These are phyloP conservation scores for Callinectes sapidus DNA, from an alignment of 2,888 invertebrate species.

Conservation along the genomic window DNA sequence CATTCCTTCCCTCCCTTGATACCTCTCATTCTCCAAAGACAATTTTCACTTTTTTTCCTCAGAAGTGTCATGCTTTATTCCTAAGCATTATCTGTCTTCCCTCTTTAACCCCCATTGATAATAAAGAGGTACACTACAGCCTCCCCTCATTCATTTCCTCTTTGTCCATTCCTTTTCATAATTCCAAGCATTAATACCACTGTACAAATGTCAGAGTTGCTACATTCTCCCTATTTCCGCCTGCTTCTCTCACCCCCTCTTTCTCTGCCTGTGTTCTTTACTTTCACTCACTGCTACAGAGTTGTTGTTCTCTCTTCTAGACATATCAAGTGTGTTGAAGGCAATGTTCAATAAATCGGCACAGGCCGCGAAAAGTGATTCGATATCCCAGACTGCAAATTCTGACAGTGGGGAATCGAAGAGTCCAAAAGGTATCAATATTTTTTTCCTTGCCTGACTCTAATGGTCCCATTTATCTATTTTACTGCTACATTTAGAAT, in stretches of 20 bases:
- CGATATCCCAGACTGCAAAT: slow-evolving; percentile 71
- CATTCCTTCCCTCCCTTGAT: not conserved
- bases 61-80: not conserved
- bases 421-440: slow-evolving; percentile 72
- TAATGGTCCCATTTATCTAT: slow-evolving; percentile 64
- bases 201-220: slow-evolving; percentile 4
- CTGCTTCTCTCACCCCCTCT: slow-evolving; percentile 10
- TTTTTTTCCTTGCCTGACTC: slow-evolving; percentile 66
- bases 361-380: slow-evolving; percentile 72
- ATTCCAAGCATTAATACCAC: slow-evolving; percentile 28
- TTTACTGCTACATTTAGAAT: slow-evolving; percentile 63
- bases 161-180: slow-evolving; percentile 37
- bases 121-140: not conserved
- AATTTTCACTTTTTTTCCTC: slow-evolving; percentile 1
- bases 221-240: not conserved
- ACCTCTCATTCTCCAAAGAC: not conserved
- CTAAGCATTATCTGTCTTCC: not conserved
- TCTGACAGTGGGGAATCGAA: slow-evolving; percentile 73
- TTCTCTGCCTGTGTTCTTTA: slow-evolving; percentile 22
- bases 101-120: not conserved
- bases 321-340: slow-evolving; percentile 73
- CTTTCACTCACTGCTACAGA: slow-evolving; percentile 58
- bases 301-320: slow-evolving; percentile 72
- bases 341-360: slow-evolving; percentile 73
- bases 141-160: slow-evolving; percentile 20